These are phyloP conservation scores for Phalanger gymnotis DNA, from an alignment of 2,797 vertebrate genomes.

Conservation along the genomic window DNA sequence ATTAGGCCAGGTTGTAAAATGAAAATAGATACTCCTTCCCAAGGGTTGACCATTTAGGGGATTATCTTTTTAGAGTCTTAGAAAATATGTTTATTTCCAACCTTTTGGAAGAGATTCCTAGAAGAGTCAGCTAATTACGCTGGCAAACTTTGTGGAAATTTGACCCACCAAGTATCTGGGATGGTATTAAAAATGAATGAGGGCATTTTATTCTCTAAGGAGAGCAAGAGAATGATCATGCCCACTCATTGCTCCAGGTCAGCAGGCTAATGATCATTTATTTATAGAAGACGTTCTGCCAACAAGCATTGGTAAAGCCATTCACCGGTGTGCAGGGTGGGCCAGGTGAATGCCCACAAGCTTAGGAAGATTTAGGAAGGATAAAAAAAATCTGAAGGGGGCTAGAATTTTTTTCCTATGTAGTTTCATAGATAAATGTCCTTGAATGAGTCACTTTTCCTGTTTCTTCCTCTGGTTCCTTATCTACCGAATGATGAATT, in stretches of 20 bases:
- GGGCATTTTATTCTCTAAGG: conserved; percentile 72
- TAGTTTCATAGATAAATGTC: neutral
- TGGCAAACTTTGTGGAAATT: conserved; percentile 84
- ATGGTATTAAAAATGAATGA: conserved; percentile 84
- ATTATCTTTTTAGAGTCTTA: neutral
- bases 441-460: neutral
- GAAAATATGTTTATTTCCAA: conserved; percentile 30
- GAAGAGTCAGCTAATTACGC: conserved; percentile 70
- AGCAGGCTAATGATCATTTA: conserved; percentile 58
- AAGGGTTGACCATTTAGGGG: neutral
- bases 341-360: neutral
- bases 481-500: neutral
- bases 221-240: conserved; percentile 40
- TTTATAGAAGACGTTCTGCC: neutral
- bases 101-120: conserved; percentile 30
- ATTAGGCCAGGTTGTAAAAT: conserved; percentile 28
- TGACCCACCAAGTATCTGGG: conserved; percentile 75
- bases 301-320: neutral
- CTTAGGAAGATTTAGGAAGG: neutral
- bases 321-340: neutral
- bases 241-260: conserved; percentile 44
- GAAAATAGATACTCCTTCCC: neutral
- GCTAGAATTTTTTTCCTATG: neutral
- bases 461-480: neutral
- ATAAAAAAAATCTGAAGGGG: neutral